These are phyloP conservation scores for Cirrhinus molitorella DNA, from an alignment of 2,797 vertebrate species.

Conservation along the genomic window DNA sequence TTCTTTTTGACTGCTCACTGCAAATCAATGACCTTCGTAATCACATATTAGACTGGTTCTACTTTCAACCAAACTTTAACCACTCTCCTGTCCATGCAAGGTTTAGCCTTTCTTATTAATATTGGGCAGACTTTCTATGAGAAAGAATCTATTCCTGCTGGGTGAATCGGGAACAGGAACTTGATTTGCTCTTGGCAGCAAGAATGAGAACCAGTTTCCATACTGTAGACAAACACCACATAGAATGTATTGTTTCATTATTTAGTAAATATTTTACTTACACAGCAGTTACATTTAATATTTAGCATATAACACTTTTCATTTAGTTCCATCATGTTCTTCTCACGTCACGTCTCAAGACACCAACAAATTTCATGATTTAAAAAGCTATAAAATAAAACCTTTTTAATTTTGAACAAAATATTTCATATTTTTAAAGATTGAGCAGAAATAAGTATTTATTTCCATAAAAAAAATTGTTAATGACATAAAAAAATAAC, in stretches of 20 bases:
- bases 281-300: not conserved
- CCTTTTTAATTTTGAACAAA: not conserved
- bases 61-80: not conserved
- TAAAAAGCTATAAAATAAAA: not conserved
- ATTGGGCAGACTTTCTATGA: not conserved
- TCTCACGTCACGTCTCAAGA: not conserved
- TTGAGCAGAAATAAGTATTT: not conserved
- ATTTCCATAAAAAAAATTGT: not conserved
- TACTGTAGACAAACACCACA: not conserved
- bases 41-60: not conserved
- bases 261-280: not conserved
- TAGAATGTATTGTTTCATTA: too few relatives aligned
- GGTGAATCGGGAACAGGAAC: not conserved
- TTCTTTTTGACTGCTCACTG: not conserved
- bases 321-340: not conserved
- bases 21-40: not conserved
- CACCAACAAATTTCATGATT: not conserved
- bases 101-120: slow-evolving; percentile 43
- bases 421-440: not conserved
- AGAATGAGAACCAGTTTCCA: not conserved
- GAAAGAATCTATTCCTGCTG: slow-evolving; percentile 6
- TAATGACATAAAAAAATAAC: not conserved
- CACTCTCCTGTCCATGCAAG: not conserved
- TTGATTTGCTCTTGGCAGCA: slow-evolving; percentile 27
- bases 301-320: not conserved